These are phyloP conservation scores for Torymus texanus DNA, from an alignment of 2,888 invertebrate genomes.

Conservation along the genomic window DNA sequence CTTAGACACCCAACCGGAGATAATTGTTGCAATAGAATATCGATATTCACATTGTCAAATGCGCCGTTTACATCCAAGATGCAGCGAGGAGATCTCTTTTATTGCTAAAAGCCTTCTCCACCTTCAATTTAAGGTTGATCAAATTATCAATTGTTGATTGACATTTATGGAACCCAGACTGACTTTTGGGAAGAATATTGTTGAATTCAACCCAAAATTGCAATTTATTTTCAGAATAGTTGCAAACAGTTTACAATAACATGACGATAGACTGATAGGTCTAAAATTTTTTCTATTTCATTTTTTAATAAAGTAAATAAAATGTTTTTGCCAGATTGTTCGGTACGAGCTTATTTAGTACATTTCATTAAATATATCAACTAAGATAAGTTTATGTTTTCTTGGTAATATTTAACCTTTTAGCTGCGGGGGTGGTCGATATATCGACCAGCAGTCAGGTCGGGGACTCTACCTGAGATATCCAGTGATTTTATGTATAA, in stretches of 20 bases:
- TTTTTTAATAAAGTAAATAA: no score
- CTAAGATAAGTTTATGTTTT: no score
- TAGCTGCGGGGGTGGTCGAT: no score
- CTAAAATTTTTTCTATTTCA: no score
- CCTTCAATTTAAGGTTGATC: neutral
- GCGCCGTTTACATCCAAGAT: conserved; percentile 27
- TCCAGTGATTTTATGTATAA: no score
- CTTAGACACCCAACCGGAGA: neutral
- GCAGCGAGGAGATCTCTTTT: conserved; percentile 8
- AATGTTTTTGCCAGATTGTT: neutral
- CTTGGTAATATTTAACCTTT: no score
- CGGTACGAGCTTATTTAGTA: no score
- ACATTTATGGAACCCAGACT: neutral
- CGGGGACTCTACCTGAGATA: no score
- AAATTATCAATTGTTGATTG: neutral
- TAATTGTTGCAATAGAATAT: conserved; percentile 10
- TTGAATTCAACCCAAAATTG: conserved; percentile 18
- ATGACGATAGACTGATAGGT: no score
- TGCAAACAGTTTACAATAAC: conserved; percentile 15
- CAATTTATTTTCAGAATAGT: conserved; percentile 31
- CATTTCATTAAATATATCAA: no score
- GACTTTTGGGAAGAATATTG: neutral
- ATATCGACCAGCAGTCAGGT: no score
- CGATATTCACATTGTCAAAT: neutral
- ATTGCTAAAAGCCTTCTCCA: conserved; percentile 6